Base-by-base conservation (phyloP, 2,888 invertebrate genomes). In the Actias luna region DNA sequence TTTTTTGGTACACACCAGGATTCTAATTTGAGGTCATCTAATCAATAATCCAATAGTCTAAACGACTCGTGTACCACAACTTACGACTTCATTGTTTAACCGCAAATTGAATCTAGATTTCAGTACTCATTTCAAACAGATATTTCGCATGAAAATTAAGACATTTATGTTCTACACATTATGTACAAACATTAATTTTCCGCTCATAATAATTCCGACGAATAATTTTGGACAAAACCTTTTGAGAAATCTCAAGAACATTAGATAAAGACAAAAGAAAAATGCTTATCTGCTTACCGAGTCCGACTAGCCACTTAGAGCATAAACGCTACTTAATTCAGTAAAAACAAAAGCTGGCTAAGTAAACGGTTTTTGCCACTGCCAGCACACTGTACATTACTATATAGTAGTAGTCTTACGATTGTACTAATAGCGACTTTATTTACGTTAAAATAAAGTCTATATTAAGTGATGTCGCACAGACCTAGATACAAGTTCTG, bases 301-400 rank as follows among this genome's bases (percentile, higher is more conserved):
- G 76, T 79, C 78, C 67, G 80, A 79, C 79, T 75, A 78, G 74
- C 82, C 83, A 83, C 82, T 86, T 83, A 79, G 73, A 78, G 75
- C 70, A 77, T 80, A 81, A 87, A 82, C 77, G 82, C 77, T 82
- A 74, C 79, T 84, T 81, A 83, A 84, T 83, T 76, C 83, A 79
- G 82, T 80, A 84, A 87, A 87, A 87, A 85, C 85, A 84, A 86
- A 82, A 78, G 76, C 80, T 77, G 71, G 75, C 74, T 78, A 80
- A 83, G 80, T 79, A 82, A 79, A 78, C 70, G 78, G 69, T 78
- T 77, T 77, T 69, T 69, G 71, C 75, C 75, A 75, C 71, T 75
- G 75, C 74, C 72, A 75, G 78, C 77, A 74, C 74, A 77, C 77
- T 72, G 74, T 82, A 74, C 67, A 75, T 69, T 70, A 63, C 69